phyloP scores from a whole-genome alignment of 2,888 invertebrate species.

The Cryptus viduatorius region DNA sequence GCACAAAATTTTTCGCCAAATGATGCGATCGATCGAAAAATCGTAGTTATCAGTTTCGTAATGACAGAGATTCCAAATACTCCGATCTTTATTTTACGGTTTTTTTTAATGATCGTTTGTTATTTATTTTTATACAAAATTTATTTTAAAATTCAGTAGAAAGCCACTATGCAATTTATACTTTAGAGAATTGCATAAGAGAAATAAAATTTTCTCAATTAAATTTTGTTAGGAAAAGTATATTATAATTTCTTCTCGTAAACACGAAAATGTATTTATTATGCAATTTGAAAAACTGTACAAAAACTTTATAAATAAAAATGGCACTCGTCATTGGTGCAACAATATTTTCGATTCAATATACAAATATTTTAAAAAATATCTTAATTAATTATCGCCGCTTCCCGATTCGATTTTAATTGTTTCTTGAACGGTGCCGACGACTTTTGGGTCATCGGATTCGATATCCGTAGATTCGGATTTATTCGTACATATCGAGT shows the following conservation, averaged over 20 bases:
- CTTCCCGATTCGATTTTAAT: slow-evolving; percentile 48
- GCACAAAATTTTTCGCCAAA: too few species aligned
- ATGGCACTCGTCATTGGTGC: neutral
- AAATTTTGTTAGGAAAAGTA: too few species aligned
- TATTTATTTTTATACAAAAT: too few species aligned
- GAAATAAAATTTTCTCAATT: too few species aligned
- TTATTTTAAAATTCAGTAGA: too few species aligned
- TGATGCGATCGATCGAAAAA: too few species aligned
- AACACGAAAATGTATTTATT: slow-evolving; percentile 12
- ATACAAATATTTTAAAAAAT: slow-evolving; percentile 16
- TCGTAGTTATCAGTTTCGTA: too few species aligned
- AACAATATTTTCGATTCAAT: neutral
- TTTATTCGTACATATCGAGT: slow-evolving; percentile 26
- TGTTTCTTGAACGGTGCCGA: neutral
- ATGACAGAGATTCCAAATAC: too few species aligned
- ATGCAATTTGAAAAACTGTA: neutral
- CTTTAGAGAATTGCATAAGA: too few species aligned
- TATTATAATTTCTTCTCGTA: neutral
- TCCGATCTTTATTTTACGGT: too few species aligned
- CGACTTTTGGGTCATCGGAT: neutral
- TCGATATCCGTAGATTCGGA: neutral
- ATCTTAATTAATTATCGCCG: slow-evolving; percentile 58
- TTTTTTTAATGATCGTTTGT: too few species aligned
- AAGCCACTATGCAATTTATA: too few species aligned
- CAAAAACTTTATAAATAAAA: neutral